phyloP scores from a whole-genome alignment of 2,888 invertebrate genomes.

The Beris chalybata region DNA sequence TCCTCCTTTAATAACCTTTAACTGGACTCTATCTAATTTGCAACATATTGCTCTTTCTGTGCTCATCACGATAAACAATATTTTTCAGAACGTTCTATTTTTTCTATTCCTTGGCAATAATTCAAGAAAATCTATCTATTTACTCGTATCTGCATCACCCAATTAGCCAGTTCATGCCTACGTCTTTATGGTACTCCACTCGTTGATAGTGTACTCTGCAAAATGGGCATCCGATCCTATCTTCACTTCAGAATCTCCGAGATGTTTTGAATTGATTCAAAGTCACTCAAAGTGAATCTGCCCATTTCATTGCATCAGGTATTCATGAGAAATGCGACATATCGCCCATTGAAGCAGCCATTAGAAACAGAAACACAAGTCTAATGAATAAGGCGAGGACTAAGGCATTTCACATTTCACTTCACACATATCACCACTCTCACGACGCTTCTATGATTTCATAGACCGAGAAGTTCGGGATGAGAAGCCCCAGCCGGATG shows the following conservation, averaged over 20 bases:
- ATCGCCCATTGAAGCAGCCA: not conserved
- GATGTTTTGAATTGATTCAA: constrained; percentile 25
- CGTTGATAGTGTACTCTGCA: too few relatives aligned
- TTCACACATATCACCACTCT: not conserved
- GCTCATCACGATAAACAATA: too few relatives aligned
- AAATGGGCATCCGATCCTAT: too few relatives aligned
- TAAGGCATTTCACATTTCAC: not conserved
- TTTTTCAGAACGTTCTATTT: too few relatives aligned
- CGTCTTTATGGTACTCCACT: too few relatives aligned
- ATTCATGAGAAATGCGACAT: constrained; percentile 22
- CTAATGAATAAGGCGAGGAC: constrained; percentile 15
- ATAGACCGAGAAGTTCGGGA: not conserved
- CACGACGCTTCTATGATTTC: not conserved
- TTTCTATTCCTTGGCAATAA: too few relatives aligned
- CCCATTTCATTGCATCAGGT: constrained; percentile 27
- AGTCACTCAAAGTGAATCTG: constrained; percentile 27
- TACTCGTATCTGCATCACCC: too few relatives aligned
- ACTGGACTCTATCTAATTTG: too few relatives aligned
- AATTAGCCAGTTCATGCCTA: too few relatives aligned
- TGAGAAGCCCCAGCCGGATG: not conserved
- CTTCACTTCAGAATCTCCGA: not conserved
- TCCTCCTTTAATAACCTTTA: too few relatives aligned
- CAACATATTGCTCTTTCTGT: too few relatives aligned
- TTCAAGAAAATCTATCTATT: too few relatives aligned
- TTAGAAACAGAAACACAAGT: constrained; percentile 5